Evolutionary conservation across 2,888 invertebrate genomes (phyloP).

Genomic region (Empis stercorea): DNA sequence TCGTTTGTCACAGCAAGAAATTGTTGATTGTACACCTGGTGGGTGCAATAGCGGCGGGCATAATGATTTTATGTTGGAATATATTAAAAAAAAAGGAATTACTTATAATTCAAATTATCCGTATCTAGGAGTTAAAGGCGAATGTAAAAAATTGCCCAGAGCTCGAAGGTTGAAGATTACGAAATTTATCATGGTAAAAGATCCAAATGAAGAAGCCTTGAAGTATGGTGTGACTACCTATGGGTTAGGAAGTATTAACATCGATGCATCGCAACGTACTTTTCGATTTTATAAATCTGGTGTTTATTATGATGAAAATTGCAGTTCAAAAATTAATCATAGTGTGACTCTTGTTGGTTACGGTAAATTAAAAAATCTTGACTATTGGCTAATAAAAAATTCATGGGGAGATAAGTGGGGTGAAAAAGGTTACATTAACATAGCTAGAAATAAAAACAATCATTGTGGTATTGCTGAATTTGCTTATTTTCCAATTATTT

Average conservation of each 20-base stretch:
- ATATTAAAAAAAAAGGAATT: neutral
- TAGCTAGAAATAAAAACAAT: constrained; percentile 65
- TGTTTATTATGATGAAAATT: constrained; percentile 62
- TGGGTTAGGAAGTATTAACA: too few relatives aligned
- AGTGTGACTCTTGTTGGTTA: constrained; percentile 33
- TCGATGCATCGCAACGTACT: too few relatives aligned
- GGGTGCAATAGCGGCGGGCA: neutral
- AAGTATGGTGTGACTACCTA: too few relatives aligned
- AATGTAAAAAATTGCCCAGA: too few relatives aligned
- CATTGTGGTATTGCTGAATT: constrained; percentile 66
- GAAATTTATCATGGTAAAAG: too few relatives aligned
- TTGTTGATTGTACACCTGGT: neutral
- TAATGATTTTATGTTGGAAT: too few relatives aligned
- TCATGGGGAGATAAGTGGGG: constrained; percentile 57
- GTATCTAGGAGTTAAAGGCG: neutral
- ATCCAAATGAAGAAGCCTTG: too few relatives aligned
- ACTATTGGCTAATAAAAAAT: constrained; percentile 44
- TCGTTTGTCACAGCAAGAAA: neutral
- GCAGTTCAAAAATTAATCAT: constrained; percentile 57
- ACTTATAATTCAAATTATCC: neutral
- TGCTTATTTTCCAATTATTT: constrained; percentile 60
- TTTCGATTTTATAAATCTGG: constrained; percentile 68
- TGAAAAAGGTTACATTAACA: constrained; percentile 64
- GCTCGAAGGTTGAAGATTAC: too few relatives aligned
- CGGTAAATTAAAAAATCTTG: constrained; percentile 5